phyloP scores from a whole-genome alignment of 2,888 invertebrate species.

The Cantharis rustica region DNA sequence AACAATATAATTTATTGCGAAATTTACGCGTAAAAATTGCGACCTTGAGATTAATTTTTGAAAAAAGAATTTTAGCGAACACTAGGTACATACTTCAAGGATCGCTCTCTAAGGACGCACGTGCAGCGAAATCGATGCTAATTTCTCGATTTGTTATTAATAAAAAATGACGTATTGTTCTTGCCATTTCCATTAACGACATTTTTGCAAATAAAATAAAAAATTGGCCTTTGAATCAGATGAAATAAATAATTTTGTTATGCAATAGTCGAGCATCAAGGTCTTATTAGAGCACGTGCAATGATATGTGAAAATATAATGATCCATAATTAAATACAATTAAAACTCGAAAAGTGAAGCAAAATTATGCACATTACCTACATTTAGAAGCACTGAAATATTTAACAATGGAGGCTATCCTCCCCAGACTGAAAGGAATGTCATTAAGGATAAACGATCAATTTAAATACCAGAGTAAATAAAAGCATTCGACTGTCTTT shows the following conservation, averaged over 20 bases:
- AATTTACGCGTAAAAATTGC: not conserved
- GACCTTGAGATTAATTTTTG: not conserved
- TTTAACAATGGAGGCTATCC: not conserved
- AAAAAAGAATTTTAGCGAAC: not conserved
- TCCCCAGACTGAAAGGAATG: not conserved
- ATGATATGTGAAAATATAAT: not conserved
- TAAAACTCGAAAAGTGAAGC: not conserved
- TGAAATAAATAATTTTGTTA: slow-evolving; percentile 3
- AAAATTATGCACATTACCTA: not conserved
- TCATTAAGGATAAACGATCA: not conserved
- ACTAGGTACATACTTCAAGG: not conserved
- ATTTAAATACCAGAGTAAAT: not conserved
- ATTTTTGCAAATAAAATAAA: not conserved
- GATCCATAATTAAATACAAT: not conserved
- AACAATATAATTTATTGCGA: not conserved
- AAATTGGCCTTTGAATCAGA: not conserved
- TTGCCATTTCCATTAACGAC: not conserved
- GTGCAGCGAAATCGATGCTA: not conserved
- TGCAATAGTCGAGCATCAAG: not conserved
- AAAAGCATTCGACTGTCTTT: not conserved
- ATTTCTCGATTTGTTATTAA: not conserved
- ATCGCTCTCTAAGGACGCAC: not conserved
- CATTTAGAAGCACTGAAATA: not conserved
- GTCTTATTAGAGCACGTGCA: not conserved
- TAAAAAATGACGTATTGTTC: not conserved